Evolutionary conservation across 2,113 vertebrate species (phyloP).

Genomic region (Dasyurus viverrinus): DNA sequence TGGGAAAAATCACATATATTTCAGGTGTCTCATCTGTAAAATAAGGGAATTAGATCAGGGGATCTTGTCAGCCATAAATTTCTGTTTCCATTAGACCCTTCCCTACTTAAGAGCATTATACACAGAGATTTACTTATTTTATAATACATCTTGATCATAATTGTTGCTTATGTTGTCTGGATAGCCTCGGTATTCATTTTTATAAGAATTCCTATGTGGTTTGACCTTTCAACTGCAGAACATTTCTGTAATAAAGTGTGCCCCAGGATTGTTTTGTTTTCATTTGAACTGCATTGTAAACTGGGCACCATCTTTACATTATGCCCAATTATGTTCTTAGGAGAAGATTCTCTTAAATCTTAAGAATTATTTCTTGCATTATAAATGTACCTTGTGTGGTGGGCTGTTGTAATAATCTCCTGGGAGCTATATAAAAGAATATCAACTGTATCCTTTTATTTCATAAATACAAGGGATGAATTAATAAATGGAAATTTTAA

Average conservation of each 20-base stretch:
- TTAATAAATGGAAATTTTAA: slow-evolving; percentile 48
- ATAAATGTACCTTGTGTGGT: not conserved
- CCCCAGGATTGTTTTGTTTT: slow-evolving; percentile 39
- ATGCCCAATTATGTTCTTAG: slow-evolving; percentile 4
- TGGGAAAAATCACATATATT: not conserved
- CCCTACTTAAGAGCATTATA: slow-evolving; percentile 21
- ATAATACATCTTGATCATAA: slow-evolving; percentile 24
- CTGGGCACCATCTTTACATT: not conserved
- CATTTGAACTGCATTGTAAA: slow-evolving; percentile 46
- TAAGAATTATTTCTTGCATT: slow-evolving; percentile 34
- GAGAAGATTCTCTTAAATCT: slow-evolving; percentile 34
- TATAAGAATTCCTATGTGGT: slow-evolving; percentile 27
- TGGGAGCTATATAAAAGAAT: slow-evolving; percentile 31
- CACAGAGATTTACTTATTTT: slow-evolving; percentile 17
- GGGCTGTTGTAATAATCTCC: slow-evolving; percentile 12
- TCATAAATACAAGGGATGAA: slow-evolving; percentile 61
- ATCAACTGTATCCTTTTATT: slow-evolving; percentile 54
- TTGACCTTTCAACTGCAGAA: slow-evolving; percentile 26
- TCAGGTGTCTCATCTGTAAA: slow-evolving; percentile 17
- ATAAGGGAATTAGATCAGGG: slow-evolving; percentile 26
- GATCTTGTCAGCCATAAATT: not conserved
- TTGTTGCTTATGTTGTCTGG: slow-evolving; percentile 11
- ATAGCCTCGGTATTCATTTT: slow-evolving; percentile 40
- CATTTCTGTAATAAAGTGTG: slow-evolving; percentile 6
- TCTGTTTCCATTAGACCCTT: slow-evolving; percentile 46